Evolutionary conservation across 2,888 invertebrate species (phyloP).

Genomic region (Drosophila eohydei): DNA sequence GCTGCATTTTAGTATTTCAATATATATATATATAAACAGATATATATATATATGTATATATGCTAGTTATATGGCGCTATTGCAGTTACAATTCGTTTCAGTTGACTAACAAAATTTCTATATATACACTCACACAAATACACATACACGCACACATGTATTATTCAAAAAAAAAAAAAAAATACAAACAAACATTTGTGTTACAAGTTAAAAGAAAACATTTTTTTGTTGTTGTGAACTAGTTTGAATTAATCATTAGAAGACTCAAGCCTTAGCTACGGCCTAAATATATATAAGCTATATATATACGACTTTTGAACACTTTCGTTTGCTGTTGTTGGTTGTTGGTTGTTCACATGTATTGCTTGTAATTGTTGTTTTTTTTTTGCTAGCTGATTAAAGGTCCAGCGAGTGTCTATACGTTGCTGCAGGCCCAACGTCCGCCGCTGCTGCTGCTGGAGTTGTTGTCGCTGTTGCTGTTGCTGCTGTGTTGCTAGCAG

Average conservation of each 20-base stretch:
- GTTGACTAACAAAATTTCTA: conserved; percentile 35
- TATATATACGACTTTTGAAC: conserved; percentile 68
- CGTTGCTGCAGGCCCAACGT: neutral
- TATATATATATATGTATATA: neutral
- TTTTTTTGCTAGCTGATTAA: conserved; percentile 24
- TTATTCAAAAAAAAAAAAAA: conserved; percentile 9
- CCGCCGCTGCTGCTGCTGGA: conserved; percentile 1
- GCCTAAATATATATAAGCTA: conserved; percentile 36
- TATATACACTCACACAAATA: conserved; percentile 9
- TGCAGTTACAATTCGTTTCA: conserved; percentile 28
- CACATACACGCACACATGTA: neutral
- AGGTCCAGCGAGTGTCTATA: conserved; percentile 16
- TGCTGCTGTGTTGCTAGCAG: neutral
- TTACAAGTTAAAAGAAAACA: conserved; percentile 34
- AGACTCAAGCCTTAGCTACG: conserved; percentile 44
- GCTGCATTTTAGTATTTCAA: neutral
- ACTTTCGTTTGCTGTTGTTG: conserved; percentile 64
- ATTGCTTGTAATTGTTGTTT: conserved; percentile 4
- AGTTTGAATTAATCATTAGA: conserved; percentile 27
- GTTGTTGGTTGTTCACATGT: conserved; percentile 1
- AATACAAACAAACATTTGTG: neutral
- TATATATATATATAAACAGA: conserved; percentile 9
- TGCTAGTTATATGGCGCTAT: conserved; percentile 31
- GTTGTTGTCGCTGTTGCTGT: neutral
- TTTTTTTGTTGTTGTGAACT: conserved; percentile 31